Percentiles rank a stretch among this genome's conserved stretches.
These are phyloP conservation scores for Tipula helvola DNA, from an alignment of 2,888 invertebrate species.

Conservation along the genomic window DNA sequence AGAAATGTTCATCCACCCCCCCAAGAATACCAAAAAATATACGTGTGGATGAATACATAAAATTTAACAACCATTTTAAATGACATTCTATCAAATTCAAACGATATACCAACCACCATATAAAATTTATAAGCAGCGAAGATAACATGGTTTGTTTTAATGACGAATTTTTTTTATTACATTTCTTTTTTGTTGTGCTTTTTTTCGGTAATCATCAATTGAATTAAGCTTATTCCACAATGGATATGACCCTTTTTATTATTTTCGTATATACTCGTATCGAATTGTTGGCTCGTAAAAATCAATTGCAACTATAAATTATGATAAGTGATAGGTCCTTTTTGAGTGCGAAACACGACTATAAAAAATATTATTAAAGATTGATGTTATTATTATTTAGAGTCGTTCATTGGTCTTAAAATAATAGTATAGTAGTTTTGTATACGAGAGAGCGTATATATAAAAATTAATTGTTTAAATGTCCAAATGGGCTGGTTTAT, in stretches of 20 bases:
- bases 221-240: background rate
- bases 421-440: no score
- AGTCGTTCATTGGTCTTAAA: no score
- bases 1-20: background rate
- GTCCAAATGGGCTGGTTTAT: no score
- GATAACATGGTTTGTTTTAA: background rate
- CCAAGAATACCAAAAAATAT: background rate
- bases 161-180: background rate
- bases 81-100: background rate
- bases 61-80: background rate
- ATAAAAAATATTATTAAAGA: background rate
- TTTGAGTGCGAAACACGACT: background rate
- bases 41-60: background rate
- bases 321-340: background rate
- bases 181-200: background rate
- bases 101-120: background rate
- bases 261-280: background rate
- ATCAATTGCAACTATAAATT: background rate
- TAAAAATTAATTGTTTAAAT: no score
- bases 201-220: background rate
- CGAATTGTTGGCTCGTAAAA: background rate
- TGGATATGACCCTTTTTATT: background rate
- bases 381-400: background rate
- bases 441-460: no score
- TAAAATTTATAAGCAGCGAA: background rate